Percentiles rank a stretch among this genome's conserved stretches.
Conservation (phyloP, 2,113 vertebrate genomes). For the Microcebus murinus region DNA sequence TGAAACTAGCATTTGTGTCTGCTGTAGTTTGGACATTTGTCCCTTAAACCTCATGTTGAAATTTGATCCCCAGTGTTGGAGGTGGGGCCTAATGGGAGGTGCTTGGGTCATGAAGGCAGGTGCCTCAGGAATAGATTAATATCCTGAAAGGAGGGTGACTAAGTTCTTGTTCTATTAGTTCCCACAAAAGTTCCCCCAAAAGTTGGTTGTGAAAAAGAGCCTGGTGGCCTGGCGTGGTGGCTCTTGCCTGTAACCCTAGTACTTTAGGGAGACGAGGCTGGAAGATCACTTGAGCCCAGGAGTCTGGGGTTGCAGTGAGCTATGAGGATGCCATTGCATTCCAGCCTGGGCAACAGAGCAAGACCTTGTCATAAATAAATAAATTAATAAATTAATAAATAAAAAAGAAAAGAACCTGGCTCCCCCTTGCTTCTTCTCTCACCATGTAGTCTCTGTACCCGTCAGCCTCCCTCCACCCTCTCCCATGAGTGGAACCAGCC, state of each 20-base stretch:
- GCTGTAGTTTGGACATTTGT: background rate
- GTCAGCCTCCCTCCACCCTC: background rate
- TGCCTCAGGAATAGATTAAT: background rate
- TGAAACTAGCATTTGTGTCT: background rate
- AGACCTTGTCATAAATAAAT: too few species aligned
- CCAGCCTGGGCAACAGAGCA: too few species aligned
- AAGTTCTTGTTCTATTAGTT: background rate
- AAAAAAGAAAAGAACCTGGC: too few species aligned
- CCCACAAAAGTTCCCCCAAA: background rate
- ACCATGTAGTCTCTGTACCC: background rate
- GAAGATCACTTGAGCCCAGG: too few species aligned
- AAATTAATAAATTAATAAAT: too few species aligned
- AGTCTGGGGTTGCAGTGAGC: too few species aligned
- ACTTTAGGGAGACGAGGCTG: too few species aligned
- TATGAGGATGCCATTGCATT: too few species aligned
- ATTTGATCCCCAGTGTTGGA: background rate
- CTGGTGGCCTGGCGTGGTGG: too few species aligned
- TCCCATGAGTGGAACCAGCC: background rate
- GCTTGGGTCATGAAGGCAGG: background rate
- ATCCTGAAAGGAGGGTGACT: background rate
- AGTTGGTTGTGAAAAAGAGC: background rate
- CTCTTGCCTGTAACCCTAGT: too few species aligned
- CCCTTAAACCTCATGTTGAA: background rate
- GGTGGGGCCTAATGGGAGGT: background rate
- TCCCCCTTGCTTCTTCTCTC: background rate